Base-by-base conservation (phyloP, 2,113 vertebrate species). In the Salminus brasiliensis region DNA sequence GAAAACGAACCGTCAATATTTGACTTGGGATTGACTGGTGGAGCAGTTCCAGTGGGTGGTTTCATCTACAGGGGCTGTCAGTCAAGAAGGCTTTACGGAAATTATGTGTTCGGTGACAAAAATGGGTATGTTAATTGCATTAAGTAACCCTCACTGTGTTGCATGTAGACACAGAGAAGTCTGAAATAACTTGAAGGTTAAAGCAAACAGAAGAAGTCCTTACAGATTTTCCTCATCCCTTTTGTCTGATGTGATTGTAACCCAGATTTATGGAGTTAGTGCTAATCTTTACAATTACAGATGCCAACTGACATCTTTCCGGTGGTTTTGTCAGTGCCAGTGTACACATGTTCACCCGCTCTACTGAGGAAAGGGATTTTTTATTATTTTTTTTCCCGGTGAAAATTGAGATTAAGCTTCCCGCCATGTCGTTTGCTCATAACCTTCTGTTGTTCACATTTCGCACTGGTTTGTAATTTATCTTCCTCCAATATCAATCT, bases 41-140 rank as follows among this genome's bases (percentile, higher is more conserved):
- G 93, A 18, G 95, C 95, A 11, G 91, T 94, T 41, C 91, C 96
- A 79, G 95, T 99, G 29, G 97, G 98, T 25, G 98, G 97, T 60
- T 98, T 99, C 88, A 92, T 98, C 89, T 99, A 99, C 85, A 94
- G 97, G 84, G 98, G 97, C 74, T 99, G 98, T 88, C 98, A 99
- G 81, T 99, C 97, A 0, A 93, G 98, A 88, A 92, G 98, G 76
- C 93, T 99, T 63, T 96, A 96, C n/a, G 97, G 98, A 83, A 98
- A 93, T 87, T 98, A 98, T 0, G 94, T 98, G 1, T 99, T 98
- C 86, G 97, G 95, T 87, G 97, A 99, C 85, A 97, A 94, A 73
- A 96, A 95, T 18, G 96, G 98, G 98, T 99, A 92, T 45, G 95
- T 79, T 67, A 59, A 70, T 25, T 55, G 23, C 62, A 23, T 16